Percentiles rank a stretch among this genome's conserved stretches.
Evolutionary conservation across 2,797 vertebrate species (phyloP).

Genomic region (Characodon lateralis): DNA sequence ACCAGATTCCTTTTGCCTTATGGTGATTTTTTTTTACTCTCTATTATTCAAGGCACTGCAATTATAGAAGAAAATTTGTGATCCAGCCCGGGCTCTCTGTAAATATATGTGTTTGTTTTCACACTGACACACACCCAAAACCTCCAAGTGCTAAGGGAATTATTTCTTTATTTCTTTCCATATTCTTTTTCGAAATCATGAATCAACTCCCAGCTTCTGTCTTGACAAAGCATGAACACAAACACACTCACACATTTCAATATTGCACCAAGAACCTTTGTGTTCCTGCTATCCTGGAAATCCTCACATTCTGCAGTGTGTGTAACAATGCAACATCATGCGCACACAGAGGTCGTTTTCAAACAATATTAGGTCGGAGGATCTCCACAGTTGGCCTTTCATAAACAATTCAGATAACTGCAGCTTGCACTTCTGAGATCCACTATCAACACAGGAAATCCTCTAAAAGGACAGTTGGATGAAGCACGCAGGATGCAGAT

Average conservation of each 20-base stretch:
- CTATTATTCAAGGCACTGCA: neutral
- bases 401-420: neutral
- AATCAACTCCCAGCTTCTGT: neutral
- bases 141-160: neutral
- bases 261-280: slow-evolving; percentile 1
- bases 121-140: neutral
- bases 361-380: neutral
- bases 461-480: neutral
- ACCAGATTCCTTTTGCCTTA: neutral
- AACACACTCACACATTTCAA: neutral
- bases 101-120: neutral
- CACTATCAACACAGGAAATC: neutral
- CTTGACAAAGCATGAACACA: neutral
- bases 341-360: neutral
- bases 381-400: slow-evolving; percentile 4
- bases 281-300: neutral
- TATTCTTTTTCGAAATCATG: neutral
- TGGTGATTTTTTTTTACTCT: too few relatives aligned
- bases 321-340: neutral
- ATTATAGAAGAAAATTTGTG: neutral
- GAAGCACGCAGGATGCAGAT: neutral
- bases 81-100: neutral
- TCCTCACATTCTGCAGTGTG: neutral
- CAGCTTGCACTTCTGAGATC: neutral
- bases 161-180: neutral